Percentiles rank a stretch among this genome's conserved stretches.
Evolutionary conservation across 2,888 invertebrate species (phyloP).

Genomic region (Andrena bucephala): DNA sequence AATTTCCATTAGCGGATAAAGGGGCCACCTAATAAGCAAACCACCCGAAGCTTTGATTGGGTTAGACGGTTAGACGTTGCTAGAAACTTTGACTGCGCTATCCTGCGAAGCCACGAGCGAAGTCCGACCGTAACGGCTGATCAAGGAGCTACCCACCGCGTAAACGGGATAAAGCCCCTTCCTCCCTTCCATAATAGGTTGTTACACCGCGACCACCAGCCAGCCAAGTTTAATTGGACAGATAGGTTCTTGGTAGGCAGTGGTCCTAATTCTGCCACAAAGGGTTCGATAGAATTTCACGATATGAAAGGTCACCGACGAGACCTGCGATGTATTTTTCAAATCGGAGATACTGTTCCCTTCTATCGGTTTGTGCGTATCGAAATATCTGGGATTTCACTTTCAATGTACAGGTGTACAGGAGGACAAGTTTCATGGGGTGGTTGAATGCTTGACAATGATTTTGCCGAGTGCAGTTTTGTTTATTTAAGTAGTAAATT

Average conservation of each 20-base stretch:
- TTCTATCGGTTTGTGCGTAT: neutral
- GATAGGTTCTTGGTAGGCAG: neutral
- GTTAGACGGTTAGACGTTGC: constrained; percentile 49
- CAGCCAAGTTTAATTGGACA: constrained; percentile 29
- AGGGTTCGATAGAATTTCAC: constrained; percentile 1
- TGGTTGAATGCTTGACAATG: neutral
- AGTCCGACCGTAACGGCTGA: constrained; percentile 22
- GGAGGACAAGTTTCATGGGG: neutral
- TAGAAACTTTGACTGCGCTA: neutral
- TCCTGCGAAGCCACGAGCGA: constrained; percentile 37
- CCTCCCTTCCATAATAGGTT: constrained; percentile 37
- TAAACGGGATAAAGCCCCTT: constrained; percentile 39
- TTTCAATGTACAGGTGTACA: too few species aligned
- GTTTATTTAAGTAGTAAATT: too few species aligned
- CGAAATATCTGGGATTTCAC: too few species aligned
- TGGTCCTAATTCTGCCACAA: neutral
- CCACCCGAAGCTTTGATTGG: constrained; percentile 45
- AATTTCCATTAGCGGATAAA: constrained; percentile 45
- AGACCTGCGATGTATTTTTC: neutral
- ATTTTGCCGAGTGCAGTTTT: too few species aligned
- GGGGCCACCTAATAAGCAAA: constrained; percentile 51
- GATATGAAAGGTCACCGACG: neutral
- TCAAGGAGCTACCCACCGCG: constrained; percentile 11
- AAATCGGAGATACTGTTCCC: neutral
- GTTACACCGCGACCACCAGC: constrained; percentile 17